Percentiles rank a stretch among this genome's conserved stretches.
Conservation (phyloP, 2,797 vertebrate genomes). For the Neosalanx taihuensis region DNA sequence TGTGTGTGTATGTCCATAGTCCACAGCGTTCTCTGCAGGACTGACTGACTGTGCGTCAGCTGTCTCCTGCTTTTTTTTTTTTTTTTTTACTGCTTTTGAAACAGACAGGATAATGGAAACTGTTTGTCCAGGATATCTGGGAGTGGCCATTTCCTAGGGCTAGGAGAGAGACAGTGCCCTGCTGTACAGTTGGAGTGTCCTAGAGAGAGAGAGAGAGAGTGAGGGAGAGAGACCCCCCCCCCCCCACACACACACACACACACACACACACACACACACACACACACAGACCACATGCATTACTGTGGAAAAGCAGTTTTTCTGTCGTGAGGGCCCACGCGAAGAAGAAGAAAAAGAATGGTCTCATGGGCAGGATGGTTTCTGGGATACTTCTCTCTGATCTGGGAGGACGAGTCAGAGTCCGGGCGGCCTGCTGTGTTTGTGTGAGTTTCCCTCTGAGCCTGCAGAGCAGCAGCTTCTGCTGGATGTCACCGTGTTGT, state of each 20-base stretch:
- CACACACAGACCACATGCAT: slow-evolving; percentile 26
- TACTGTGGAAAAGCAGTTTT: slow-evolving; percentile 12
- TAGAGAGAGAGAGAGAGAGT: slow-evolving; percentile 33
- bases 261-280: slow-evolving; percentile 27
- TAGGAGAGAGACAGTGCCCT: slow-evolving; percentile 32
- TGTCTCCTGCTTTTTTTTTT: not conserved
- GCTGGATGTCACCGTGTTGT: slow-evolving; percentile 48
- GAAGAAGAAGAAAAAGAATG: not conserved
- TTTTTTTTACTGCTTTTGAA: slow-evolving; percentile 43
- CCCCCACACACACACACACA: slow-evolving; percentile 15
- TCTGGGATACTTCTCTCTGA: slow-evolving; percentile 2
- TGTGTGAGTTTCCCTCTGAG: slow-evolving; percentile 50
- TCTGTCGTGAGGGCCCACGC: not conserved
- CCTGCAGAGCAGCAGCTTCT: slow-evolving; percentile 2
- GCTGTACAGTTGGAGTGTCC: slow-evolving; percentile 32
- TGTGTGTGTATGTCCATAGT: slow-evolving; percentile 19
- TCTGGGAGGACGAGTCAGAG: not conserved
- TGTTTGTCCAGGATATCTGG: slow-evolving; percentile 44
- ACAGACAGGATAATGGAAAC: slow-evolving; percentile 58
- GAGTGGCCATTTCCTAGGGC: slow-evolving; percentile 30
- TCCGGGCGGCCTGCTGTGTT: slow-evolving; percentile 12
- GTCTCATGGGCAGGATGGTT: not conserved
- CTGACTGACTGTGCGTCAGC: slow-evolving; percentile 1
- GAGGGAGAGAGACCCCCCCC: slow-evolving; percentile 15
- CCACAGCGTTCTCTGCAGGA: not conserved